Evolutionary conservation across 37 sponge, comb jelly and placozoan species (phyloP), one percentile per base, ranked within the genome.

Genomic region (Tethya wilhelma): DNA sequence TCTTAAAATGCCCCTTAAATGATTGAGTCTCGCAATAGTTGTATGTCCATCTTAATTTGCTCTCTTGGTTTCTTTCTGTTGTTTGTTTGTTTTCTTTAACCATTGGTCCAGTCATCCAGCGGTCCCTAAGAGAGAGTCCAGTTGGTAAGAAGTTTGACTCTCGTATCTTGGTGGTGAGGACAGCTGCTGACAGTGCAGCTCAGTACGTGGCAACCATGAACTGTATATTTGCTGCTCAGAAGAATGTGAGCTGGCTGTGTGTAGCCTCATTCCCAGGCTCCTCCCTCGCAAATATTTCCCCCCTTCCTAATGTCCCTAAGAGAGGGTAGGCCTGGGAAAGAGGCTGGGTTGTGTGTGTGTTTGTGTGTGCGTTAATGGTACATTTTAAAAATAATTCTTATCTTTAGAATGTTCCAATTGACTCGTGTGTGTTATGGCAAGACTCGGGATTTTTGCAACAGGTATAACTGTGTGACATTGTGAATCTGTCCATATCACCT

Each of bases 201-300:
- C 93, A 94, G 62, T 95, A 97, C 73, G 77, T 89, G 26, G 63
- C 90, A 3, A 93, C 71, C 1, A 93, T 97, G 93, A 97, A 95
- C 84, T 89, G 93, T 56, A 92, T 97, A 78, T 97, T 97, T 89
- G 95, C 95, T 55, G 95, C 98, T 2, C 95, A 95, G 65, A 97
- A 97, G 59, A 79, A 91, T 67, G 95, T 94, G 71, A 68, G 80
- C 53, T 53, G 12, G n/a, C 2, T 40, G 4, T 11, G 14, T 8
- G 22, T 41, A 23, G 49, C 36, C 7, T 44, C 34, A 1, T 4
- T 22, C 23, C 41, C 23, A 25, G 12, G n/a, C 33, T 72, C 55
- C 33, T 40, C 22, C 17, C 4, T 1, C 5, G 37, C 2, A 17
- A 43, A 23, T 69, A 5, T 4, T 2, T 65, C 33, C 14, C 14